Conservation (phyloP, 2,113 vertebrate species). For the Tragulus kanchil region DNA sequence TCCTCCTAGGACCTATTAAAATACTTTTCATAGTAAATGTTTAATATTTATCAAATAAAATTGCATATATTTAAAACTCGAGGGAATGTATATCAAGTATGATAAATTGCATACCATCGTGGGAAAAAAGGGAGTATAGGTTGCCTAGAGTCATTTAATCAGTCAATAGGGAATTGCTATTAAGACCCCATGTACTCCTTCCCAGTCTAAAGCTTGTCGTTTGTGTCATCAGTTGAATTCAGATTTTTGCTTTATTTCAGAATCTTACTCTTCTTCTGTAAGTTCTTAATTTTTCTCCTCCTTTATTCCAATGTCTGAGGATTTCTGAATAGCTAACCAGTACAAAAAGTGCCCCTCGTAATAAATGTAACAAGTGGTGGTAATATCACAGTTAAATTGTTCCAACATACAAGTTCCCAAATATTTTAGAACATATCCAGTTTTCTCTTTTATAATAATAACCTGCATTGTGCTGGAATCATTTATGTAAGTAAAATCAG, state of each 20-base stretch:
- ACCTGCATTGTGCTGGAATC: background rate
- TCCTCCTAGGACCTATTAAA: background rate
- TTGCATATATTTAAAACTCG: background rate
- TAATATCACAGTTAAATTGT: conserved; percentile 16
- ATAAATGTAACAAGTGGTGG: background rate
- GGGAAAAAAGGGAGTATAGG: background rate
- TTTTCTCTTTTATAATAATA: conserved; percentile 52
- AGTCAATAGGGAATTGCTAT: background rate
- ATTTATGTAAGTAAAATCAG: background rate
- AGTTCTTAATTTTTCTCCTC: background rate
- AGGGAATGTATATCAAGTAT: background rate
- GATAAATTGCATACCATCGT: background rate
- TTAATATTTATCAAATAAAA: background rate
- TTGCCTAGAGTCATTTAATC: background rate
- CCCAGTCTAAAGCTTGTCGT: background rate
- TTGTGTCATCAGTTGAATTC: background rate
- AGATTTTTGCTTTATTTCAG: conserved; percentile 50
- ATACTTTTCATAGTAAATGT: background rate
- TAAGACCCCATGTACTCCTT: background rate
- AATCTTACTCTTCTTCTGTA: background rate
- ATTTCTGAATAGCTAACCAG: background rate
- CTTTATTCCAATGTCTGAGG: background rate
- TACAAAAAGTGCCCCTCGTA: background rate
- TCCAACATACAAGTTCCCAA: conserved; percentile 74
- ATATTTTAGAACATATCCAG: conserved; percentile 70